Evolutionary conservation across 2,888 invertebrate genomes (phyloP).

Genomic region (Muscina levida): DNA sequence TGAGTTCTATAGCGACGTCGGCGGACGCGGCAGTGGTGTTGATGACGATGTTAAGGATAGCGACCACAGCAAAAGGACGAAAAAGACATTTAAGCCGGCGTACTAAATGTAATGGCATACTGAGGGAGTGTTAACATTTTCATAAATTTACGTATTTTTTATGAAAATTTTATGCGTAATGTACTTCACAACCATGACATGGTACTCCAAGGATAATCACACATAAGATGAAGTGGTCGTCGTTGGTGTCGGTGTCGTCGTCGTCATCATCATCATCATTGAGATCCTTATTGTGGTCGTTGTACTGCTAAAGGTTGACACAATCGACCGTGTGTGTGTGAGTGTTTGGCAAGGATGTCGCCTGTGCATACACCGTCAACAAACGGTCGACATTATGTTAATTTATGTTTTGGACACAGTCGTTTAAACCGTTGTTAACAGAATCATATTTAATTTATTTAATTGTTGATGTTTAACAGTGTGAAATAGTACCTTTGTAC

Average conservation of each 20-base stretch:
- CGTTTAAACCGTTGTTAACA: constrained; percentile 57
- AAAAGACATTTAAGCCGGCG: neutral
- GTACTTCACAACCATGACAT: neutral
- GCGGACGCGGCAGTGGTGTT: neutral
- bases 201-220: neutral
- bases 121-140: constrained; percentile 44
- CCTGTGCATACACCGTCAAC: neutral
- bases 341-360: too few species aligned
- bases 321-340: neutral
- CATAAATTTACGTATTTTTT: constrained; percentile 59
- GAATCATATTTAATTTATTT: constrained; percentile 52
- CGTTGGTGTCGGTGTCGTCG: neutral
- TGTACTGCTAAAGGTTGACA: neutral
- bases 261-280: too few species aligned
- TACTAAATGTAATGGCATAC: neutral
- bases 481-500: neutral
- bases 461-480: neutral
- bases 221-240: neutral
- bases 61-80: neutral
- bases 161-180: constrained; percentile 51
- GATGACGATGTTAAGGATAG: neutral
- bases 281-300: constrained; percentile 16
- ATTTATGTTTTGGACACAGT: constrained; percentile 57
- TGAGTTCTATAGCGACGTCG: constrained; percentile 1
- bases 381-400: constrained; percentile 54